A percentile compares a stretch with the other conserved stretches of the same genome.
phyloP scores from a whole-genome alignment of 1,140 invertebrate genomes.

The Teleogryllus occipitalis region DNA sequence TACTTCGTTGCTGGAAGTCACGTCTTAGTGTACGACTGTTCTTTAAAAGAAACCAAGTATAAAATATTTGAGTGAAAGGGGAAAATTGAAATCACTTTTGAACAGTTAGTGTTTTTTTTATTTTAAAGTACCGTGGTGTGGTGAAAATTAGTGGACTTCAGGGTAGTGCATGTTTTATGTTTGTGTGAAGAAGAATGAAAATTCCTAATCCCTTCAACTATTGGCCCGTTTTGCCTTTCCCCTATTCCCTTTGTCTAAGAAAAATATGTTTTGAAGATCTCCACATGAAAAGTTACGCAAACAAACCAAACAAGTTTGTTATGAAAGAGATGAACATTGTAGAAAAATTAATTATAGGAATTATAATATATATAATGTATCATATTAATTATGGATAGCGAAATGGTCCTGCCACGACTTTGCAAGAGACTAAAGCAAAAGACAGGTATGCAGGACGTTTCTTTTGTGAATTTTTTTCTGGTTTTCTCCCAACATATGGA shows the following conservation, averaged over 20 bases:
- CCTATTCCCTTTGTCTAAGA: background rate
- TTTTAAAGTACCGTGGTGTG: slow-evolving; percentile 13
- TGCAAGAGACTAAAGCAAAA: background rate
- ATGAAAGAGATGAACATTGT: slow-evolving; percentile 13
- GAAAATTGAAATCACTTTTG: slow-evolving; percentile 9
- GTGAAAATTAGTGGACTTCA: slow-evolving; percentile 12
- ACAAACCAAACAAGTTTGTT: slow-evolving; percentile 5
- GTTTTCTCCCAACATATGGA: background rate
- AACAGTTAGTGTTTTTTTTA: slow-evolving; percentile 17
- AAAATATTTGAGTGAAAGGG: slow-evolving; percentile 13
- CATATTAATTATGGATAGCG: slow-evolving; percentile 19
- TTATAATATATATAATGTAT: slow-evolving; percentile 24
- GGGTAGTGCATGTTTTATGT: slow-evolving; percentile 22
- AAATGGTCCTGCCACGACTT: background rate
- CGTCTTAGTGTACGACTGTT: slow-evolving; percentile 10
- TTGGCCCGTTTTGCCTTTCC: background rate
- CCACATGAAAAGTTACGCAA: background rate
- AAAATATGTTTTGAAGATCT: slow-evolving; percentile 2
- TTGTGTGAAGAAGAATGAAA: slow-evolving; percentile 20
- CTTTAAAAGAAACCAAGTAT: slow-evolving; percentile 10
- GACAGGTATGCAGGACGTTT: background rate
- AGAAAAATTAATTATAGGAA: slow-evolving; percentile 19
- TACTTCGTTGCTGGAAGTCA: background rate
- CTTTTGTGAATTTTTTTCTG: slow-evolving; percentile 5
- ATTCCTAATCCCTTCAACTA: background rate